Evolutionary conservation across 2,113 vertebrate genomes (phyloP).

Genomic region (Odontophorus gujanensis): DNA sequence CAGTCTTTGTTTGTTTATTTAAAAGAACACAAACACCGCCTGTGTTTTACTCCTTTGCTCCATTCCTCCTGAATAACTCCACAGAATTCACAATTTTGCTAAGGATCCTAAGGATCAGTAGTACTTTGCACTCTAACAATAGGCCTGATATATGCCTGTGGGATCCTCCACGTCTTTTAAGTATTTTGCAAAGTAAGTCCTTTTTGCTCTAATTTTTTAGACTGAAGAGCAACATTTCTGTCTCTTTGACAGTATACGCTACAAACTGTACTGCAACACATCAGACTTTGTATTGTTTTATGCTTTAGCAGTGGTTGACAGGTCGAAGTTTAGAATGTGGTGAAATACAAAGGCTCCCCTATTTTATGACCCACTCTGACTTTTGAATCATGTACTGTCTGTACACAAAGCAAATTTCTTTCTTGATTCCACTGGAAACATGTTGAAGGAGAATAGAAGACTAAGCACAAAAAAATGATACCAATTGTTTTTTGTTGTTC

Average conservation of each 20-base stretch:
- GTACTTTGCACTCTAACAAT: background rate
- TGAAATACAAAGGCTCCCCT: background rate
- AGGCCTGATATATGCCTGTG: background rate
- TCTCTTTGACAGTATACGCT: background rate
- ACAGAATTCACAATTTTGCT: background rate
- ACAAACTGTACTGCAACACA: background rate
- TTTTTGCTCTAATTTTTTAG: rapidly evolving
- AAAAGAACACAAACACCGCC: background rate
- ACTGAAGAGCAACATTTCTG: background rate
- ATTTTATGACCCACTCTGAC: background rate
- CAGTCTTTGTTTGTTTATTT: background rate
- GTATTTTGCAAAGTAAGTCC: background rate
- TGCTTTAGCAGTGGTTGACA: background rate
- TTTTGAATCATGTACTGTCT: background rate
- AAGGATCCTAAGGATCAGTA: background rate
- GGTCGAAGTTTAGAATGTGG: background rate
- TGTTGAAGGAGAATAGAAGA: background rate
- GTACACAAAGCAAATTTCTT: background rate
- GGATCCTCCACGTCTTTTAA: background rate
- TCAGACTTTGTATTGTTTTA: background rate
- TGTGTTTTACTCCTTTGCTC: background rate
- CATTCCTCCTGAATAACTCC: background rate
- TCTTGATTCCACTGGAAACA: background rate
- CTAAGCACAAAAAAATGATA: background rate
- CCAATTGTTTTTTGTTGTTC: background rate